Evolutionary conservation across 2,797 vertebrate genomes (phyloP).

Genomic region (Momotus momota): DNA sequence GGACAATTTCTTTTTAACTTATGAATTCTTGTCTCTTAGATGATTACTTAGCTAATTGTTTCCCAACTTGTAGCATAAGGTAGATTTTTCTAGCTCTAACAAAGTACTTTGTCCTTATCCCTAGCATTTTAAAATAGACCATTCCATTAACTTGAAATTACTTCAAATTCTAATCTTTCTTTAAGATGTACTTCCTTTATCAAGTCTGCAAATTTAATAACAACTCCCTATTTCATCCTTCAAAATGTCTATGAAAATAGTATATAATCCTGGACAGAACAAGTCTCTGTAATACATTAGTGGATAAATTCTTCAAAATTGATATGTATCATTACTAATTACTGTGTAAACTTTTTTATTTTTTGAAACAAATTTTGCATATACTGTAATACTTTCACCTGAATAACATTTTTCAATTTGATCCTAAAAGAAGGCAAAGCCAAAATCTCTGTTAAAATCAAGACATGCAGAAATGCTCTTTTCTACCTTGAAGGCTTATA

Average conservation of each 20-base stretch:
- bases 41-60: neutral
- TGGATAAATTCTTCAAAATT: neutral
- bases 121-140: neutral
- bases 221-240: neutral
- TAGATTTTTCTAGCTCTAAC: neutral
- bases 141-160: neutral
- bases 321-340: neutral
- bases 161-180: neutral
- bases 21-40: neutral
- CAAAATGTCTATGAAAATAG: neutral
- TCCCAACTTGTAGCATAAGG: neutral
- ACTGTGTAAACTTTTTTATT: neutral
- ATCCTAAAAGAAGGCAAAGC: neutral
- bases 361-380: neutral
- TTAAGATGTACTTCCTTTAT: neutral
- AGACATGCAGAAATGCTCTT: neutral
- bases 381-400: neutral
- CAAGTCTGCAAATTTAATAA: neutral
- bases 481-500: neutral
- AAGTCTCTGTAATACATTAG: neutral
- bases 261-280: neutral
- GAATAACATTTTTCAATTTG: neutral
- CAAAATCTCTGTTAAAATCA: neutral
- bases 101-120: neutral
- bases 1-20: neutral